Evolutionary conservation across 2,888 invertebrate species (phyloP).

Genomic region (Lepidochrysops patricia): DNA sequence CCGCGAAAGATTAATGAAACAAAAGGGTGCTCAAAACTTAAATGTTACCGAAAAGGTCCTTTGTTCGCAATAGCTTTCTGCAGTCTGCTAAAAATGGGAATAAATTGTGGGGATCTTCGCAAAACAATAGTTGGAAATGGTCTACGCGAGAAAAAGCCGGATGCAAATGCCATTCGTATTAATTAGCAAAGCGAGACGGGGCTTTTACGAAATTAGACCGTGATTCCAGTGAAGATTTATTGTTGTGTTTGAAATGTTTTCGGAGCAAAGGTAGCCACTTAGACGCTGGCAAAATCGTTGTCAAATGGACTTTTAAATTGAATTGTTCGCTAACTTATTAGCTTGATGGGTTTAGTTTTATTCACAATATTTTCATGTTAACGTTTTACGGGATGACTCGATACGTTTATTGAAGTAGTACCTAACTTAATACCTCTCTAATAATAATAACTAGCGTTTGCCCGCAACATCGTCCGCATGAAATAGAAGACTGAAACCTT

Average conservation of each 20-base stretch:
- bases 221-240: slow-evolving; percentile 73
- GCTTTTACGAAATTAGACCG: slow-evolving; percentile 75
- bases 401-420: background rate
- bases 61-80: slow-evolving; percentile 58
- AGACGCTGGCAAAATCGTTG: slow-evolving; percentile 65
- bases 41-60: slow-evolving; percentile 46
- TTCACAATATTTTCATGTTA: too few relatives aligned
- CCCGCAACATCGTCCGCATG: too few relatives aligned
- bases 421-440: background rate
- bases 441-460: too few relatives aligned
- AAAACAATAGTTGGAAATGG: slow-evolving; percentile 74
- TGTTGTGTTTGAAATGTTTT: slow-evolving; percentile 72
- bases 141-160: slow-evolving; percentile 73
- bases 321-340: slow-evolving; percentile 59
- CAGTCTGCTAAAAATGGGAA: slow-evolving; percentile 65
- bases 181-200: slow-evolving; percentile 74
- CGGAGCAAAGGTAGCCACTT: slow-evolving; percentile 69
- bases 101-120: slow-evolving; percentile 72
- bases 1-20: slow-evolving; percentile 36
- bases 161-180: slow-evolving; percentile 75
- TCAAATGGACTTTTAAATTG: slow-evolving; percentile 63
- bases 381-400: background rate
- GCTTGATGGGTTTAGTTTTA: slow-evolving; percentile 27
- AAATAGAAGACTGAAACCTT: too few relatives aligned
- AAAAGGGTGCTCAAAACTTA: slow-evolving; percentile 44